Base-by-base conservation (phyloP, 2,797 vertebrate species). In the Tangara arthus region DNA sequence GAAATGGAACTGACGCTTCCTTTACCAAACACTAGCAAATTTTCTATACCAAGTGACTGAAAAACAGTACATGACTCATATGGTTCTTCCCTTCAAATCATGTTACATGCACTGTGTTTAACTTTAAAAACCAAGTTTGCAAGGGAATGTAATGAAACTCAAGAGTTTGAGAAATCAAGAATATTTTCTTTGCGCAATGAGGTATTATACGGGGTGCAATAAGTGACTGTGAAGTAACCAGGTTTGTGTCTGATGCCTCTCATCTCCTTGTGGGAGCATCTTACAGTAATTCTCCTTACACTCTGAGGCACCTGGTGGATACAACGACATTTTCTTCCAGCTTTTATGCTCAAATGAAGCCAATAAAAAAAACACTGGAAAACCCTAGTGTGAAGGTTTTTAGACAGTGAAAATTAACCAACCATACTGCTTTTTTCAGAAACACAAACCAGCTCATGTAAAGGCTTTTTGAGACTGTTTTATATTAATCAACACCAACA, bases 191-290 rank as follows among this genome's bases (percentile, higher is more conserved):
- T 52, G 59, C n/a, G 79, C 49, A 93, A 20, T 0, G 8, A 84
- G 49, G 59, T 83, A 68, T 55, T 55, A 59, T 6, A n/a, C n/a
- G 11, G 60, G 75, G 44, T 17, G 52, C 41, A 83, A 61, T 87
- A 68, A 96, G 57, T 53, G 68, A 91, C 37, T 47, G 19, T 24
- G 39, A 94, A 93, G 47, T 82, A 89, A 95, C 63, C 65, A 82
- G 42, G 56, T 53, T 82, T 89, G 35, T 78, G 41, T 55, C 44
- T 95, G 4, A 2, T 70, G 89, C 42, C 44, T 92, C 73, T 72
- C 55, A 70, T 46, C 47, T 69, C 56, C 77, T 88, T 56, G 52
- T 57, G 35, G 64, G 37, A 94, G 60, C 34, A 75, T 37, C 56
- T 37, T 71, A 24, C 39, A 90, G n/a, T 49, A 81, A 72, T 55